Percentiles rank a stretch among this genome's conserved stretches.
phyloP scores from a whole-genome alignment of 2,797 vertebrate genomes.

The Enteromius thamalakanensis region DNA sequence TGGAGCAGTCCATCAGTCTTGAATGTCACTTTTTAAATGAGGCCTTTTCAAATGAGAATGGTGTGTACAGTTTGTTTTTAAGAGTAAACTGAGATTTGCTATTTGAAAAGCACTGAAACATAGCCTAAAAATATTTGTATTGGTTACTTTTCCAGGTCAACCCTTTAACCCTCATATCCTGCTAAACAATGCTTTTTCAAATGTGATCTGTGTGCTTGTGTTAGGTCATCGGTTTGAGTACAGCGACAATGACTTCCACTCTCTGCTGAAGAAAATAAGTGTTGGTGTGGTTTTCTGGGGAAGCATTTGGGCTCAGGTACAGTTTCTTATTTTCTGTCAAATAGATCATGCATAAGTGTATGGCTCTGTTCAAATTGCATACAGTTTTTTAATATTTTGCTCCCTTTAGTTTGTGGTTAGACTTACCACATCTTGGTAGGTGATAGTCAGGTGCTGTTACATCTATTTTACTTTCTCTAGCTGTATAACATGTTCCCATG shows the following conservation, averaged over 20 bases:
- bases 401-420: too few relatives aligned
- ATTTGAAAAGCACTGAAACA: not conserved
- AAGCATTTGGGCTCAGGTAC: not conserved
- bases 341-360: too few relatives aligned
- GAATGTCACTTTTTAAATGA: constrained; percentile 68
- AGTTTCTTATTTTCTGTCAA: too few relatives aligned
- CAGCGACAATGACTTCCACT: constrained; percentile 49
- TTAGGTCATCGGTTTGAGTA: constrained; percentile 53
- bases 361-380: too few relatives aligned
- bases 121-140: not conserved
- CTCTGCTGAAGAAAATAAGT: constrained; percentile 46
- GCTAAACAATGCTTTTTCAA: too few relatives aligned
- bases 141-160: not conserved
- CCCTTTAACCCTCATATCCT: constrained; percentile 49
- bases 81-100: too few relatives aligned
- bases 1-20: constrained; percentile 69
- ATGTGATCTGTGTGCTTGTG: too few relatives aligned
- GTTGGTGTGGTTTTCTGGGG: constrained; percentile 40
- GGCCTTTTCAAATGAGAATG: constrained; percentile 64
- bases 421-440: too few relatives aligned
- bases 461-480: too few relatives aligned
- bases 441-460: too few relatives aligned
- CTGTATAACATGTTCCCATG: too few relatives aligned
- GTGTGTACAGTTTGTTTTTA: constrained; percentile 31
- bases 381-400: too few relatives aligned